Evolutionary conservation across 2,113 vertebrate genomes (phyloP).

Genomic region (Amphiprion percula): DNA sequence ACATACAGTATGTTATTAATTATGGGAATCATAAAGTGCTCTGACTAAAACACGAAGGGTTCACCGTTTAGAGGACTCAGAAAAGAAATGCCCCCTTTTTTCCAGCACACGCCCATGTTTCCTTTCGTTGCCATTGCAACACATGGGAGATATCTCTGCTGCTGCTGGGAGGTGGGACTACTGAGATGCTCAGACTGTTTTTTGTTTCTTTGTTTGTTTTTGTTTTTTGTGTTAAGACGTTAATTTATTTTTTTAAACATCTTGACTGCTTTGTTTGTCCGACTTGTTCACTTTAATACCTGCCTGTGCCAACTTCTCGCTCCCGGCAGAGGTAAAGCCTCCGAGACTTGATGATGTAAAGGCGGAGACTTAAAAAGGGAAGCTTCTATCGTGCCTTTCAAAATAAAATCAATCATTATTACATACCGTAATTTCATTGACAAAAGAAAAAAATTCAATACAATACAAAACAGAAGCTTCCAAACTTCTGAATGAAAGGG

Average conservation of each 20-base stretch:
- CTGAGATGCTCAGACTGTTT: neutral
- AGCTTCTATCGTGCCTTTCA: neutral
- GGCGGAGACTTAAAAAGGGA: neutral
- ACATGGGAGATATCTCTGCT: neutral
- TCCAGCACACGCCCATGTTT: slow-evolving; percentile 55
- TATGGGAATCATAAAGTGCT: too few relatives aligned
- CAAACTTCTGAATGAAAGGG: too few relatives aligned
- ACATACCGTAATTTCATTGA: too few relatives aligned
- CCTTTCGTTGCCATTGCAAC: neutral
- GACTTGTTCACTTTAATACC: neutral
- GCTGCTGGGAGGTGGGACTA: neutral
- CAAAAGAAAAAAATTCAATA: too few relatives aligned
- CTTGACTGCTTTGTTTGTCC: neutral
- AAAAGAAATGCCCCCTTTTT: slow-evolving; percentile 21
- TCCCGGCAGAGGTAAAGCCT: too few relatives aligned
- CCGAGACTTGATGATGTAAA: neutral
- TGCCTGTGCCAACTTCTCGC: neutral
- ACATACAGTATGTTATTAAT: too few relatives aligned
- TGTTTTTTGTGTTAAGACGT: neutral
- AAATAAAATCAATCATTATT: slow-evolving; percentile 15
- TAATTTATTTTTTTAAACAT: neutral
- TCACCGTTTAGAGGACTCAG: neutral
- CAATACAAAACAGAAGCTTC: too few relatives aligned
- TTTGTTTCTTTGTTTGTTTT: too few relatives aligned
- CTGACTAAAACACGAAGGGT: neutral